Evolutionary conservation across 2,888 invertebrate genomes (phyloP).

Genomic region (Drosophila paucipuncta): DNA sequence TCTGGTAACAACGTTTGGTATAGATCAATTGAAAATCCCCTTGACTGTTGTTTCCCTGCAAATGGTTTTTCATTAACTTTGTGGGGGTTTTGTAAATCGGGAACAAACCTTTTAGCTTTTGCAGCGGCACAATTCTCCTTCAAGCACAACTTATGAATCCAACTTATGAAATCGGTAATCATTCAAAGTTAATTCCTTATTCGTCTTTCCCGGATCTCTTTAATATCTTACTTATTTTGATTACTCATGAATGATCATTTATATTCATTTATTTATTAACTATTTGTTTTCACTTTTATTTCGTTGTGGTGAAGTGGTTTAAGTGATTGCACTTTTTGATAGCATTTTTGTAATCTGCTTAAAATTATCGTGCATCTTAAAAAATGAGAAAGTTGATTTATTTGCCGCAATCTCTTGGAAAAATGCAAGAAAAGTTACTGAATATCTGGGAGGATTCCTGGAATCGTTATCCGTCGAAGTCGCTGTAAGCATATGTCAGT

Average conservation of each 20-base stretch:
- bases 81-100: not conserved
- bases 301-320: not conserved
- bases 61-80: not conserved
- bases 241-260: not conserved
- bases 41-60: not conserved
- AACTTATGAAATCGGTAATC: not conserved
- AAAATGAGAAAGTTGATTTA: not conserved
- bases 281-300: not conserved
- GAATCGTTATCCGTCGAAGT: not conserved
- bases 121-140: not conserved
- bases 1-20: constrained; percentile 18
- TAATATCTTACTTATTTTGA: not conserved
- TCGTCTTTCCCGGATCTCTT: too few relatives aligned
- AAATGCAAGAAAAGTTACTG: not conserved
- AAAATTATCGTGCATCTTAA: not conserved
- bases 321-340: not conserved
- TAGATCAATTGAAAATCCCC: constrained; percentile 35
- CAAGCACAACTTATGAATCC: not conserved
- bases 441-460: not conserved
- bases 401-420: not conserved
- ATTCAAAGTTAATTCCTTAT: too few relatives aligned
- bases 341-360: not conserved
- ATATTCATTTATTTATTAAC: not conserved
- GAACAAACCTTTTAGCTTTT: not conserved
- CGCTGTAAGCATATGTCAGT: not conserved